These are phyloP conservation scores for Hormaphis cornu DNA, from an alignment of 1,140 invertebrate species.

Conservation along the genomic window DNA sequence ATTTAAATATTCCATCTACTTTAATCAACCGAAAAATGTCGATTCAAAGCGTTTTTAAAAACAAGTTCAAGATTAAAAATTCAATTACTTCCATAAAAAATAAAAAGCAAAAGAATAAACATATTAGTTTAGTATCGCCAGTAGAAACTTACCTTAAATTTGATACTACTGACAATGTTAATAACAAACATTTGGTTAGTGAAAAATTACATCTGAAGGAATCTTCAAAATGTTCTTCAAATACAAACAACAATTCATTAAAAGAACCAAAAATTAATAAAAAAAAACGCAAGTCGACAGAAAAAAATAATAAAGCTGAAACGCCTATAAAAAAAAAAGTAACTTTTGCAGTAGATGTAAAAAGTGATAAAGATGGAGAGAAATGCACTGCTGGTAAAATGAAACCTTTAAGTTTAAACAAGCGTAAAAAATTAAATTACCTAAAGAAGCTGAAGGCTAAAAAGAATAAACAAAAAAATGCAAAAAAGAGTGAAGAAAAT, in stretches of 20 bases:
- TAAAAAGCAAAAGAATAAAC: neutral
- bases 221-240: neutral
- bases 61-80: slow-evolving; percentile 14
- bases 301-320: neutral
- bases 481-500: slow-evolving; percentile 3
- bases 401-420: slow-evolving; percentile 14
- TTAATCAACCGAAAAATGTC: slow-evolving; percentile 9
- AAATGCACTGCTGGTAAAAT: neutral
- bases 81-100: neutral
- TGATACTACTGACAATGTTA: neutral
- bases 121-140: neutral
- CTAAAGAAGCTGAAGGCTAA: slow-evolving; percentile 16
- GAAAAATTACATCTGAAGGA: neutral
- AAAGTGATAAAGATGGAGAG: neutral
- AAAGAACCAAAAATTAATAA: neutral
- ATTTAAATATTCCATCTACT: no score
- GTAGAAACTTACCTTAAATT: neutral
- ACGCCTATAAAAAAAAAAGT: neutral
- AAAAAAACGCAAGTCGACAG: neutral
- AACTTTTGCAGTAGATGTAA: neutral
- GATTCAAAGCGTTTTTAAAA: slow-evolving; percentile 9
- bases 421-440: slow-evolving; percentile 6
- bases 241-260: neutral
- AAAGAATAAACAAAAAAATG: slow-evolving; percentile 26
- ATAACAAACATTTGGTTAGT: neutral